Percentiles rank a stretch among this genome's conserved stretches.
Evolutionary conservation across 2,797 vertebrate genomes (phyloP).

Genomic region (Antrozous pallidus): DNA sequence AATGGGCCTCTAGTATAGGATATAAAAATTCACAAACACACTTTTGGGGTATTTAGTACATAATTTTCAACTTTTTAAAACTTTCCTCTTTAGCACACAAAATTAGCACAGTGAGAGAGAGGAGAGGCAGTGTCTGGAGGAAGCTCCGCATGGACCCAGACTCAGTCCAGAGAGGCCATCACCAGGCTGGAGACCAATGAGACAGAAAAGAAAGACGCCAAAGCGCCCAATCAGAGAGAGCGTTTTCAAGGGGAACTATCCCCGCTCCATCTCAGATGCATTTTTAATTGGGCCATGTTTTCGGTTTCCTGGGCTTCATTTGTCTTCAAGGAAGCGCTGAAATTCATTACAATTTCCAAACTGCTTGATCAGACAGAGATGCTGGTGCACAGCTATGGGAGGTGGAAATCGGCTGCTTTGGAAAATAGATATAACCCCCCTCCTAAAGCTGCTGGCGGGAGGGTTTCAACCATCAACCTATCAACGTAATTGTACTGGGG

Average conservation of each 20-base stretch:
- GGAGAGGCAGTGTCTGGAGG: accelerated
- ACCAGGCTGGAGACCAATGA: background rate
- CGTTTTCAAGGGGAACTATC: accelerated
- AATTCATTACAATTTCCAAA: background rate
- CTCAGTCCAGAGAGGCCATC: background rate
- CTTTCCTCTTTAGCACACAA: background rate
- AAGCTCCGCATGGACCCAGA: background rate
- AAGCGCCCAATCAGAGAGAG: background rate
- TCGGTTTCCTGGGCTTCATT: background rate
- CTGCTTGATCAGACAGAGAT: background rate
- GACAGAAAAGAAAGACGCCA: background rate
- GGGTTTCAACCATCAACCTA: background rate
- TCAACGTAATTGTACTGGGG: no score
- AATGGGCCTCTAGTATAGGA: no score
- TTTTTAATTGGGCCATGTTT: background rate
- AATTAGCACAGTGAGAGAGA: background rate
- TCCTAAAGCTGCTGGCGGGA: background rate
- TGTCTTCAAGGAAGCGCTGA: background rate
- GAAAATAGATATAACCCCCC: background rate
- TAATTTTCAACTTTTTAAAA: background rate
- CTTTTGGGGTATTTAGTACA: background rate
- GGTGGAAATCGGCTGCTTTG: background rate
- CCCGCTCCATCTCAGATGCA: accelerated
- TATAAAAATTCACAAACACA: background rate
- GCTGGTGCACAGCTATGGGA: background rate